Conservation (phyloP, 2,888 invertebrate species). For the Pterostichus niger region DNA sequence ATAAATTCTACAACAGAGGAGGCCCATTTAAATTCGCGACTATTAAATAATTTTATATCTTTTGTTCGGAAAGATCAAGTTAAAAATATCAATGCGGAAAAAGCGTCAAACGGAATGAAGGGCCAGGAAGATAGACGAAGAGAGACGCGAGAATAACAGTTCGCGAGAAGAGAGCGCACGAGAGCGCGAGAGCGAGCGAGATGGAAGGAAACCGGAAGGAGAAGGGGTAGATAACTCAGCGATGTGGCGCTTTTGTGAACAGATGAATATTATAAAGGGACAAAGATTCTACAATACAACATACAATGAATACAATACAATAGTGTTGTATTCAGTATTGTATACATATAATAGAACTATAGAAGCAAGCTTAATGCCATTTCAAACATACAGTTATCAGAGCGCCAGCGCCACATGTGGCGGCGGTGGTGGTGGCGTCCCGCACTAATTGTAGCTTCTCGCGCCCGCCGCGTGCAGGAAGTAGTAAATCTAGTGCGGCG, state of each 20-base stretch:
- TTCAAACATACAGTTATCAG: constrained; percentile 77
- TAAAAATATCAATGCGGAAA: constrained; percentile 74
- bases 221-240: constrained; percentile 73
- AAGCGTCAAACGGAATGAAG: constrained; percentile 38
- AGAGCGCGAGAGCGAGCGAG: constrained; percentile 4
- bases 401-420: constrained; percentile 66
- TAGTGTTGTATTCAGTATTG: constrained; percentile 77
- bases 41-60: constrained; percentile 69
- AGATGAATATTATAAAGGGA: constrained; percentile 78
- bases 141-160: background rate
- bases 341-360: constrained; percentile 77
- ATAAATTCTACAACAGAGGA: constrained; percentile 66
- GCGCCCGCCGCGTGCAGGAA: constrained; percentile 67
- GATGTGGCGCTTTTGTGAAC: constrained; percentile 76
- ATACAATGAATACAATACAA: constrained; percentile 76
- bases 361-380: constrained; percentile 77
- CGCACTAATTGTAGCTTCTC: constrained; percentile 72
- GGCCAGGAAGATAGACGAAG: constrained; percentile 27
- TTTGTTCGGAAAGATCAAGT: constrained; percentile 71
- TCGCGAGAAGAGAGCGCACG: constrained; percentile 2
- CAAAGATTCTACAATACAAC: constrained; percentile 77
- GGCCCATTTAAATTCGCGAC: constrained; percentile 62
- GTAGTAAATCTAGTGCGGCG: constrained; percentile 70
- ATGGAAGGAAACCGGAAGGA: constrained; percentile 53
- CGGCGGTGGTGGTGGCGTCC: constrained; percentile 41